Base-by-base conservation (phyloP, 2,797 vertebrate species). In the Sorex maritimensis region DNA sequence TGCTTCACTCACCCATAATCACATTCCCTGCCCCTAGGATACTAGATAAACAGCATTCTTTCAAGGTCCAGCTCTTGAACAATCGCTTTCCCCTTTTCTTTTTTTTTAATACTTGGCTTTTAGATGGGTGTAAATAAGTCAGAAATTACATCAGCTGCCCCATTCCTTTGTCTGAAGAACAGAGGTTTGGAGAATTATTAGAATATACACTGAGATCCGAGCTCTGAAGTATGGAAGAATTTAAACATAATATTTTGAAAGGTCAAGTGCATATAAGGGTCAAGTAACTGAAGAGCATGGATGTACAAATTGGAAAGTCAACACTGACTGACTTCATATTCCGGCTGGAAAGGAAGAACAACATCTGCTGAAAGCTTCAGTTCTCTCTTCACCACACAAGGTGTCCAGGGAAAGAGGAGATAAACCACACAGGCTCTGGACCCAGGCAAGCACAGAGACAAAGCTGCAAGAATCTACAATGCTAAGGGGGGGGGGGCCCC, bases 211-310 rank as follows among this genome's bases (percentile, higher is more conserved):
- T 65, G 81, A 6, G 8, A 92, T 86, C 3, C 46, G 79, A 94
- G 67, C 13, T 96, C n/a, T 73, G 84, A 88, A 6, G 6, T 26
- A 13, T 71, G 44, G 90, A 92, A 95, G 79, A 46, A 92, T 46
- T 96, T 71, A 82, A 94, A 65, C 80, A 74, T 86, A 87, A 75
- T 49, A 41, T n/a, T 72, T 24, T 19, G 17, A 88, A 96, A 81
- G 88, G n/a, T 1, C 21, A 73, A 95, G 65, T 95, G 85, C 8
- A 14, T 86, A 52, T 0, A 94, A 13, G 23, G 77, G 6, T 73
- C 93, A 92, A 55, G 9, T 80, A 77, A 80, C 21, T 86, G 94
- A 30, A 67, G 44, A 49, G 11, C 19, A 55, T 12, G 82, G 68
- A 13, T 52, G 91, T 94, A 5, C 26, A 69, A 12, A 10, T 79